Conservation (phyloP, 1,140 invertebrate genomes). For the Danaus plexippus region DNA sequence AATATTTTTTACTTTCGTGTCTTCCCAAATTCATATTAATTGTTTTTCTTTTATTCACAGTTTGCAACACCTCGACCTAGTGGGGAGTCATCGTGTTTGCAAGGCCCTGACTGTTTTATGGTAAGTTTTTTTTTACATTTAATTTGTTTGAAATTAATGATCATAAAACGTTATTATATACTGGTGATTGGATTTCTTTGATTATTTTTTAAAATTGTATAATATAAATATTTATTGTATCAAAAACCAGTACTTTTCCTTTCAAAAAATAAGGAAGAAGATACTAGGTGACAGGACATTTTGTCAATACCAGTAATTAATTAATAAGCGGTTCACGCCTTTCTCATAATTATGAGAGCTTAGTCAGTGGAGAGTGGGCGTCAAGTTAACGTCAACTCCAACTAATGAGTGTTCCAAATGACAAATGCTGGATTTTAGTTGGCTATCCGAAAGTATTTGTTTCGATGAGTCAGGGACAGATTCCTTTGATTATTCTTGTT, state of each 20-base stretch:
- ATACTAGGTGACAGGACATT: slow-evolving; percentile 44
- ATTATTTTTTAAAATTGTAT: too few species aligned
- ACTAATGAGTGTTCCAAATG: slow-evolving; percentile 64
- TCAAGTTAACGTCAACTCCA: slow-evolving; percentile 64
- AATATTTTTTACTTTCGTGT: too few species aligned
- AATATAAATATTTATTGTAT: too few species aligned
- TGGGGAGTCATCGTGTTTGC: slow-evolving; percentile 76
- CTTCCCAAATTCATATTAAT: too few species aligned
- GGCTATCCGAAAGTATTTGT: slow-evolving; percentile 37
- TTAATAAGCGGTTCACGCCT: slow-evolving; percentile 39
- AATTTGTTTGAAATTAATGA: too few species aligned
- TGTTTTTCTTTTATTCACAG: slow-evolving; percentile 64
- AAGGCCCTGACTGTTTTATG: slow-evolving; percentile 78
- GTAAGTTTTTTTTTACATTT: slow-evolving; percentile 53
- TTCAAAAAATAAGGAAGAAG: not conserved
- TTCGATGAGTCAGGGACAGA: slow-evolving; percentile 23
- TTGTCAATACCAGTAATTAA: slow-evolving; percentile 67
- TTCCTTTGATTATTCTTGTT: not conserved
- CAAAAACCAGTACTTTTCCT: too few species aligned
- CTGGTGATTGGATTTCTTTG: too few species aligned
- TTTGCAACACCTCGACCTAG: slow-evolving; percentile 71
- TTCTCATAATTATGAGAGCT: slow-evolving; percentile 67
- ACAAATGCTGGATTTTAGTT: slow-evolving; percentile 60
- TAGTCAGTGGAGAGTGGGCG: slow-evolving; percentile 46
- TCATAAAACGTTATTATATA: too few species aligned